Evolutionary conservation across 2,888 invertebrate species (phyloP), one percentile per base, ranked within the genome.

Genomic region (Mesodorylaimus sp.): DNA sequence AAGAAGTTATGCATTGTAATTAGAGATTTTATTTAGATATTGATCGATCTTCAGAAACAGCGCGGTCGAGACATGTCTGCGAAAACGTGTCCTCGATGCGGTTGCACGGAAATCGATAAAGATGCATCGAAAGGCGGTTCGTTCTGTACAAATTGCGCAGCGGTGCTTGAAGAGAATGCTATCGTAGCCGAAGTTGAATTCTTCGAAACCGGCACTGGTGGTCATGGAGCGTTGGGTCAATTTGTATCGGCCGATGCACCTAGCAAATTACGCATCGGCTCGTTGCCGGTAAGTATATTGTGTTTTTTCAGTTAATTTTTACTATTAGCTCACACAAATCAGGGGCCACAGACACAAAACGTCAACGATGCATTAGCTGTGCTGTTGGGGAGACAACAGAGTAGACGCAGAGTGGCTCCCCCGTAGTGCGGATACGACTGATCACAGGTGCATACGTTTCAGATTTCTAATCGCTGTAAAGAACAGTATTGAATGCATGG

Each of bases 161-260:
- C 84, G 5, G 95, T 97, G 1, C 72, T 97, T 19, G 93, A 95
- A 67, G 89, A 93, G 64, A 87, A 84, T 61, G 80, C 88, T 49
- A 95, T 97, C 63, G 91, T 97, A 25, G 83, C 87, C 1, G 93
- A 95, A 68, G 80, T 93, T 25, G 86, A 89, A 68, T 97, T 93
- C 65, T 84, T 87, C 68, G 95, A 97, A 67, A 81, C 81, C 64
- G 79, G 83, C 7, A 81, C 80, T 64, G 93, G 93, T 26, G 83
- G 81, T 10, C 77, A 80, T 45, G 80, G 81, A 52, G 84, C 87
- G 19, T 78, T 91, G 55, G 93, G 93, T 2, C 58, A 59, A 50
- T 59, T 57, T 43, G 57, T 57, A n/a, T 16, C 3, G 2, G 16
- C 45, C 19, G 44, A 55, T 27, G 42, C 42, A 25, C 55, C 56